phyloP scores from a whole-genome alignment of 2,113 vertebrate species.

The Lampris megalopsis region DNA sequence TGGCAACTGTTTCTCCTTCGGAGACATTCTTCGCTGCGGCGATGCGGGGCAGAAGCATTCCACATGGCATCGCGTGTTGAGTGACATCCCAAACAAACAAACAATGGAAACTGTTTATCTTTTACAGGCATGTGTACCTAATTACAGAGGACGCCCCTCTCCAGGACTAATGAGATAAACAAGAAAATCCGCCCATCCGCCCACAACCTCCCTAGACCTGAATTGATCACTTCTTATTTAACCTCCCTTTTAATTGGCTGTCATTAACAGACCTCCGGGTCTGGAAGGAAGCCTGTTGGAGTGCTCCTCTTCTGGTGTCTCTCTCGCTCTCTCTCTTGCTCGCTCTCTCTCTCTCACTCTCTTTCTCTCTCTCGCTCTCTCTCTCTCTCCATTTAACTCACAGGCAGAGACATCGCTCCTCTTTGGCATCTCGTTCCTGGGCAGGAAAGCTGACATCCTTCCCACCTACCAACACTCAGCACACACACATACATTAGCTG shows the following conservation, averaged over 20 bases:
- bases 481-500: slow-evolving; percentile 57
- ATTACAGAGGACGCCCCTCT: slow-evolving; percentile 68
- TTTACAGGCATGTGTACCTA: slow-evolving; percentile 68
- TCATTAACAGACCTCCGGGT: slow-evolving; percentile 71
- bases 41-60: slow-evolving; percentile 52
- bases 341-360: too few species aligned
- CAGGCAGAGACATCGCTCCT: slow-evolving; percentile 70
- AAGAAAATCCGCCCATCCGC: slow-evolving; percentile 52
- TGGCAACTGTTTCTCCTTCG: slow-evolving; percentile 39
- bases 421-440: slow-evolving; percentile 62
- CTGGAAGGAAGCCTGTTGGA: slow-evolving; percentile 66
- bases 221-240: slow-evolving; percentile 77
- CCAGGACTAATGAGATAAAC: slow-evolving; percentile 76
- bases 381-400: too few species aligned
- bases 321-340: too few species aligned
- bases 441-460: slow-evolving; percentile 57
- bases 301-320: slow-evolving; percentile 58
- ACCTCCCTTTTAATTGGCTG: slow-evolving; percentile 67
- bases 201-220: slow-evolving; percentile 69
- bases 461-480: background rate
- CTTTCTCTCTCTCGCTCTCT: too few species aligned
- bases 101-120: slow-evolving; percentile 75
- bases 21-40: slow-evolving; percentile 47
- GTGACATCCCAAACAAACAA: slow-evolving; percentile 73
- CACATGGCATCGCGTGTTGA: slow-evolving; percentile 58